Evolutionary conservation across 1,140 invertebrate species (phyloP).

Genomic region (Proales similis): DNA sequence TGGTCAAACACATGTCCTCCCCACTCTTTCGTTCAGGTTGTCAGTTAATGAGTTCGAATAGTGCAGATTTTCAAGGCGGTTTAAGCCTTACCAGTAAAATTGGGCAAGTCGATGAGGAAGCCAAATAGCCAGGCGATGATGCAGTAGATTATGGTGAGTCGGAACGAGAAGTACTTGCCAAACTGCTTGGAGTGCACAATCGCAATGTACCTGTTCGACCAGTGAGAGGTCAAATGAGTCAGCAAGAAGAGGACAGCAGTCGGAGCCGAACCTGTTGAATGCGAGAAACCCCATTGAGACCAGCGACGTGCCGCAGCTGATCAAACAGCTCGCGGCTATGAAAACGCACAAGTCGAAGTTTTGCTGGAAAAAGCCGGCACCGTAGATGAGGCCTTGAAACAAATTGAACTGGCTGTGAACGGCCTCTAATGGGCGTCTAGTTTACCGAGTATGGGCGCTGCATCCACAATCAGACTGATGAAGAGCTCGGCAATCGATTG

Average conservation of each 20-base stretch:
- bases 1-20: conserved; percentile 46
- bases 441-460: conserved; percentile 33
- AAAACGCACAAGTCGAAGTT: background rate
- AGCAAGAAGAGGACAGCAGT: too few relatives aligned
- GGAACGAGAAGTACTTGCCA: conserved; percentile 23
- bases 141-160: conserved; percentile 38
- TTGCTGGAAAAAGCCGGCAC: conserved; percentile 2
- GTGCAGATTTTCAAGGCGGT: too few relatives aligned
- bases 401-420: background rate
- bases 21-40: too few relatives aligned
- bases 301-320: conserved; percentile 20
- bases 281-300: conserved; percentile 38
- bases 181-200: conserved; percentile 32
- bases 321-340: conserved; percentile 23
- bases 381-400: background rate
- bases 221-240: too few relatives aligned
- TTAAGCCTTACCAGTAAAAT: conserved; percentile 27
- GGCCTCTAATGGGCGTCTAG: background rate
- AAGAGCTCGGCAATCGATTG: conserved; percentile 33
- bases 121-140: conserved; percentile 37
- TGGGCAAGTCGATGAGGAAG: conserved; percentile 39
- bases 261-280: conserved; percentile 37
- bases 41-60: too few relatives aligned
- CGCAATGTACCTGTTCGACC: conserved; percentile 36
- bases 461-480: conserved; percentile 35